Percentiles rank a stretch among this genome's conserved stretches.
Evolutionary conservation across 1,140 invertebrate species (phyloP).

Genomic region (Dendroctonus valens): DNA sequence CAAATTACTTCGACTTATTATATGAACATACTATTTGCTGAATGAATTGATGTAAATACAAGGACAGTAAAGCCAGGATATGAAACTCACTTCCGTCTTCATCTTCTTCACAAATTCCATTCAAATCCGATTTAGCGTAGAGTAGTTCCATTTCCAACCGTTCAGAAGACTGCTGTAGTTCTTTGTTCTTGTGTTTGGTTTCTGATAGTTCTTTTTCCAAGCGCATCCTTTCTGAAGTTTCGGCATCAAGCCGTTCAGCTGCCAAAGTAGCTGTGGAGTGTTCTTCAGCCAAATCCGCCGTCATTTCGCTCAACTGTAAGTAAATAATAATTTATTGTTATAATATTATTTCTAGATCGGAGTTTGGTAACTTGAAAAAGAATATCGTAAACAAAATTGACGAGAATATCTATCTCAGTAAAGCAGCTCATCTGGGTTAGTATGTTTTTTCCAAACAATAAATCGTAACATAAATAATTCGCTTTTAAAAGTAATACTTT

Average conservation of each 20-base stretch:
- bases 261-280: slow-evolving; percentile 84
- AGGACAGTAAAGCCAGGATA: too few relatives aligned
- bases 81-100: slow-evolving; percentile 55
- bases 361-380: too few relatives aligned
- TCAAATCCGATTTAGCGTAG: slow-evolving; percentile 71
- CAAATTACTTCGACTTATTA: too few relatives aligned
- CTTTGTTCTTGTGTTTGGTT: slow-evolving; percentile 70
- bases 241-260: slow-evolving; percentile 84
- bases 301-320: slow-evolving; percentile 81
- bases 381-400: background rate
- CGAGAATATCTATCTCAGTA: too few relatives aligned
- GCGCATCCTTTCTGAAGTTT: slow-evolving; percentile 74
- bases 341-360: too few relatives aligned
- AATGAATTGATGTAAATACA: too few relatives aligned
- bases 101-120: slow-evolving; percentile 58
- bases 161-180: slow-evolving; percentile 76
- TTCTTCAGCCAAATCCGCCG: slow-evolving; percentile 88
- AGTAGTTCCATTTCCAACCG: slow-evolving; percentile 83
- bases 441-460: too few relatives aligned
- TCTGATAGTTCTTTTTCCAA: slow-evolving; percentile 84
- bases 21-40: too few relatives aligned
- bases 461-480: too few relatives aligned
- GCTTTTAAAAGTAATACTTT: too few relatives aligned
- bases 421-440: too few relatives aligned
- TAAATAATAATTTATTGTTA: too few relatives aligned